Base-by-base conservation (phyloP, 2,888 invertebrate species). In the Deilephila elpenor region DNA sequence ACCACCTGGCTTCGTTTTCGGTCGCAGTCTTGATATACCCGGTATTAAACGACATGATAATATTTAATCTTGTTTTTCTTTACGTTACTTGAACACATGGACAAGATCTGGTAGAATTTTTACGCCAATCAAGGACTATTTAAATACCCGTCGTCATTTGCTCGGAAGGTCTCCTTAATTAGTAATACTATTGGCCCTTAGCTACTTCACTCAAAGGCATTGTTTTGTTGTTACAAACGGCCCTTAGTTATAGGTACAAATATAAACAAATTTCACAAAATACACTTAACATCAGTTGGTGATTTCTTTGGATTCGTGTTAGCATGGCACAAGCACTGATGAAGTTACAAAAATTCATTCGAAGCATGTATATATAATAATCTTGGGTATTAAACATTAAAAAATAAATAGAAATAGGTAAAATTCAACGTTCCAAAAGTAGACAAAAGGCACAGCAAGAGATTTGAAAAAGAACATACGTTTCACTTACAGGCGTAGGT, bases 381-480 rank as follows among this genome's bases (percentile, higher is more conserved):
- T 1, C 11, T 44, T 14, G n/a, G 20, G 37, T 44, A 44, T 51
- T 60, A 60, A 29, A 60, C 29, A 29, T 60, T 67, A 51, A 67
- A 67, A 56, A 67, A 67, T 14, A 67, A 67, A 67, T 51, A 51
- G 17, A 67, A 67, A 67, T 17, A 25, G 51, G 44, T 51, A 51
- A 67, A 34, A 25, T 67, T 25, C 25, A 25, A 51, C 67, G 25
- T 51, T 67, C 67, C 44, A 67, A 67, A 67, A 67, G 67, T 67
- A 67, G 67, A 67, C 17, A 67, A 67, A 67, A 67, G 67, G 67
- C 67, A 67, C 67, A 67, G 67, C 67, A 67, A 67, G 44, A 37
- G 37, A 67, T 51, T 51, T 25, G 44, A 51, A 67, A 51, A 51
- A 25, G 25, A 67, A 67, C 14, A 25, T 67, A 51, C 44, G 8